phyloP scores from a whole-genome alignment of 2,797 vertebrate genomes.

The Lutjanus campechanus region DNA sequence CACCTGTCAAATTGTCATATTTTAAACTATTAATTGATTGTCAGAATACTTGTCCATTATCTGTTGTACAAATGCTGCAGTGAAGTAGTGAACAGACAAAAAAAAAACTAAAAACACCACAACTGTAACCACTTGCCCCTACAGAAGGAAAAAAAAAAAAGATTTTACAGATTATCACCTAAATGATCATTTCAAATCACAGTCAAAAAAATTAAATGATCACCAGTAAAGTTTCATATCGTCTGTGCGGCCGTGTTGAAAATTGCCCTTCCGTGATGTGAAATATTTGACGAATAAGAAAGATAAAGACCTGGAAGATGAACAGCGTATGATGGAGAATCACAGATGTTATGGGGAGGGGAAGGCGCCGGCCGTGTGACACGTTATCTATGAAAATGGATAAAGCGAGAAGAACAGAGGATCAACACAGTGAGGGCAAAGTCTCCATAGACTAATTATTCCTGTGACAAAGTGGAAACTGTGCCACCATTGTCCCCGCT shows the following conservation, averaged over 20 bases:
- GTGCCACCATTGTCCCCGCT: constrained; percentile 75
- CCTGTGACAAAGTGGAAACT: constrained; percentile 81
- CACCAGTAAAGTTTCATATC: constrained; percentile 39
- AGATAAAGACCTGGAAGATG: constrained; percentile 70
- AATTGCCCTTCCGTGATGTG: constrained; percentile 31
- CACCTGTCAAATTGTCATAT: background rate
- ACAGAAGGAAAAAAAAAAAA: background rate
- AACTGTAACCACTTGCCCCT: background rate
- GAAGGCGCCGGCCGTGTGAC: constrained; percentile 69
- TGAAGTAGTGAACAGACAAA: background rate
- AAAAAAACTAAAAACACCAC: background rate
- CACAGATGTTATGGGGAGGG: constrained; percentile 77
- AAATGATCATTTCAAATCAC: constrained; percentile 38
- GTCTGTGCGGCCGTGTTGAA: constrained; percentile 33
- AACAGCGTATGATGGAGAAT: constrained; percentile 73
- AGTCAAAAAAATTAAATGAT: constrained; percentile 16
- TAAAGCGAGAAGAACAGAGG: constrained; percentile 72
- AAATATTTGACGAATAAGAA: constrained; percentile 61
- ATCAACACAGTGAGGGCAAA: constrained; percentile 78
- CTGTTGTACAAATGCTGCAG: background rate
- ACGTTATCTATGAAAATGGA: constrained; percentile 77
- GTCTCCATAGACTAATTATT: constrained; percentile 86
- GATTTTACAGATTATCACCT: constrained; percentile 28
- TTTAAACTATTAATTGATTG: background rate
- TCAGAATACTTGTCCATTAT: background rate